Evolutionary conservation across 2,888 invertebrate species (phyloP).

Genomic region (Ophion ellenae): DNA sequence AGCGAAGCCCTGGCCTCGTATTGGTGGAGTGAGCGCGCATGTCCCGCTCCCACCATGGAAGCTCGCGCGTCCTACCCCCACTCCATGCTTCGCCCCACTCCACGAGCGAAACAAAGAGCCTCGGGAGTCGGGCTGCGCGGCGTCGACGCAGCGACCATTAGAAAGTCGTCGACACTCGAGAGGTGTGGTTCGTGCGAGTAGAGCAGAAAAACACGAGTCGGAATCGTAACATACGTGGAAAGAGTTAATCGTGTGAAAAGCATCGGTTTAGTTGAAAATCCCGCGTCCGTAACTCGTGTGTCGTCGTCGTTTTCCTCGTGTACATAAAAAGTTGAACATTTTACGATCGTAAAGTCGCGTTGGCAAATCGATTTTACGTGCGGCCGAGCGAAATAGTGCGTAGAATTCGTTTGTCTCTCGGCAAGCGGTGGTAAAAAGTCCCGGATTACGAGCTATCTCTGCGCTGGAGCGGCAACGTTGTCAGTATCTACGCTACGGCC

Average conservation of each 20-base stretch:
- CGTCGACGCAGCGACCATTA: constrained; percentile 75
- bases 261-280: background rate
- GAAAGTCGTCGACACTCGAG: constrained; percentile 79
- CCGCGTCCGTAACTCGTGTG: background rate
- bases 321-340: background rate
- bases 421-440: background rate
- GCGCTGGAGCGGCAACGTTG: constrained; percentile 76
- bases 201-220: constrained; percentile 6
- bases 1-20: constrained; percentile 42
- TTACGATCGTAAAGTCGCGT: background rate
- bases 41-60: constrained; percentile 58
- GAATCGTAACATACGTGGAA: background rate
- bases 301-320: background rate
- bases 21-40: constrained; percentile 64
- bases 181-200: constrained; percentile 68
- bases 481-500: constrained; percentile 72
- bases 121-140: constrained; percentile 73
- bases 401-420: background rate
- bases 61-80: constrained; percentile 27
- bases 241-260: background rate
- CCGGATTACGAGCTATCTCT: constrained; percentile 34
- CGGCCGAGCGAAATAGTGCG: background rate
- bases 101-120: constrained; percentile 77
- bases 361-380: background rate
- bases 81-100: background rate